A percentile compares a stretch with the other conserved stretches of the same genome.
Conservation (phyloP, 2,888 invertebrate species). For the Cephus runcator region DNA sequence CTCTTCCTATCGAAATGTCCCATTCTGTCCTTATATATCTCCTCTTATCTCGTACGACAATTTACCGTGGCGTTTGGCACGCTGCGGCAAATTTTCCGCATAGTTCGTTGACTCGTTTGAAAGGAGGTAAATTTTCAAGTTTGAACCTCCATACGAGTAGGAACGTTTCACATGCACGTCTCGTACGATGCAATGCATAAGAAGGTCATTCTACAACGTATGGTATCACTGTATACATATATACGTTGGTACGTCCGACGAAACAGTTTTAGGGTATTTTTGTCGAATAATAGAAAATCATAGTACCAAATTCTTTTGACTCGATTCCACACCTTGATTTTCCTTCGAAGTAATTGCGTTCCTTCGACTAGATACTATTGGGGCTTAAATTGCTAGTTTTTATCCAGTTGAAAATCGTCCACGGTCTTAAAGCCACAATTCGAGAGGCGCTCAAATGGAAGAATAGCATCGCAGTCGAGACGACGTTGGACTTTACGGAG, state of each 20-base stretch:
- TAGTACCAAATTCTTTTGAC: neutral
- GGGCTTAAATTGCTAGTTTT: neutral
- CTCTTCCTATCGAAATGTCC: slow-evolving; percentile 12
- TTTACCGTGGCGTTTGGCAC: slow-evolving; percentile 33
- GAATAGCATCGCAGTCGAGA: neutral
- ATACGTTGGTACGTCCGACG: neutral
- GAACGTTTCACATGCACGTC: neutral
- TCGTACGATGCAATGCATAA: neutral
- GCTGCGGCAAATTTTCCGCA: slow-evolving; percentile 50
- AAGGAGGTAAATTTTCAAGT: slow-evolving; percentile 10
- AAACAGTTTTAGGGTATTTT: neutral
- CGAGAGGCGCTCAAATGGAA: neutral
- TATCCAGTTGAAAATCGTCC: neutral
- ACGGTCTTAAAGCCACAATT: neutral
- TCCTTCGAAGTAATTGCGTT: neutral
- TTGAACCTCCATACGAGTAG: neutral
- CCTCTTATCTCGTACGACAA: slow-evolving; percentile 32
- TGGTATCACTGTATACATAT: neutral
- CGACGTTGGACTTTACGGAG: neutral
- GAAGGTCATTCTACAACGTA: neutral
- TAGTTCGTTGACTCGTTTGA: slow-evolving; percentile 46
- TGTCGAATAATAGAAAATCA: neutral
- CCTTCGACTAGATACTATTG: neutral
- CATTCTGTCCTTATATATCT: slow-evolving; percentile 11
- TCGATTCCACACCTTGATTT: neutral